A percentile compares a stretch with the other conserved stretches of the same genome.
Evolutionary conservation across 30 jellyfish, hydroid and myxozoan genomes (phyloP).

Genomic region (Aurelia aurita complex sp. Pacific): DNA sequence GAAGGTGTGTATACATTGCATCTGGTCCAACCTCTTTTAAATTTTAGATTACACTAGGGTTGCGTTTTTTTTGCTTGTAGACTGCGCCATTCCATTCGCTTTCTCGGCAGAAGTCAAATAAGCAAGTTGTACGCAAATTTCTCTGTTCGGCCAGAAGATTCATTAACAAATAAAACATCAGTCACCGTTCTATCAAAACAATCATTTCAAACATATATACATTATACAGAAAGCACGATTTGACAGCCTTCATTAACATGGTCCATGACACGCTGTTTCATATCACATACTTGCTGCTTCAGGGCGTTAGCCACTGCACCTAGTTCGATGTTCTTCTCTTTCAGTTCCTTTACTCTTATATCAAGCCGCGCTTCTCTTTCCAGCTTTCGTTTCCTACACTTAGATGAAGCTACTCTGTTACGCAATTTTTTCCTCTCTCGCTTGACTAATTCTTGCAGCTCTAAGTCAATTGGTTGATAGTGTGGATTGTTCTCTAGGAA

Average conservation of each 20-base stretch:
- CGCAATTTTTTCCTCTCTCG: slow-evolving; percentile 97
- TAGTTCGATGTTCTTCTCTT: slow-evolving; percentile 95
- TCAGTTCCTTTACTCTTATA: slow-evolving; percentile 86
- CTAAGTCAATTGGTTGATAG: slow-evolving; percentile 91
- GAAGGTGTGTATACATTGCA: too few species aligned
- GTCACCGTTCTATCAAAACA: too few species aligned
- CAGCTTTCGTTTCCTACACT: slow-evolving; percentile 93
- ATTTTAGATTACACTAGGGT: too few species aligned
- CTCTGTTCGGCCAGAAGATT: too few species aligned
- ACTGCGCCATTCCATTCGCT: too few species aligned
- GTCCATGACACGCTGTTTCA: slow-evolving; percentile 98
- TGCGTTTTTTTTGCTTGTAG: too few species aligned
- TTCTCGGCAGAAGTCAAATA: too few species aligned
- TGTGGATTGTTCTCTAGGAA: slow-evolving; percentile 91
- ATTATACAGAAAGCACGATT: slow-evolving; percentile 76
- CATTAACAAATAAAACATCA: too few species aligned
- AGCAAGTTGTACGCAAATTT: too few species aligned
- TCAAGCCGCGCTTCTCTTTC: slow-evolving; percentile 99
- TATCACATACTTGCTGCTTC: slow-evolving; percentile 97
- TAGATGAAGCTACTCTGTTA: slow-evolving; percentile 97
- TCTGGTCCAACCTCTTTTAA: too few species aligned
- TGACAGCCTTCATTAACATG: slow-evolving; percentile 99
- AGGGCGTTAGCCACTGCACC: slow-evolving; percentile 98
- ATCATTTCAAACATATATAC: background rate
- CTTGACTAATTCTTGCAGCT: slow-evolving; percentile 94